A percentile compares a stretch with the other conserved stretches of the same genome.
Conservation (phyloP, 37 sponge, comb jelly and placozoan genomes). For the Geodia barretti region DNA sequence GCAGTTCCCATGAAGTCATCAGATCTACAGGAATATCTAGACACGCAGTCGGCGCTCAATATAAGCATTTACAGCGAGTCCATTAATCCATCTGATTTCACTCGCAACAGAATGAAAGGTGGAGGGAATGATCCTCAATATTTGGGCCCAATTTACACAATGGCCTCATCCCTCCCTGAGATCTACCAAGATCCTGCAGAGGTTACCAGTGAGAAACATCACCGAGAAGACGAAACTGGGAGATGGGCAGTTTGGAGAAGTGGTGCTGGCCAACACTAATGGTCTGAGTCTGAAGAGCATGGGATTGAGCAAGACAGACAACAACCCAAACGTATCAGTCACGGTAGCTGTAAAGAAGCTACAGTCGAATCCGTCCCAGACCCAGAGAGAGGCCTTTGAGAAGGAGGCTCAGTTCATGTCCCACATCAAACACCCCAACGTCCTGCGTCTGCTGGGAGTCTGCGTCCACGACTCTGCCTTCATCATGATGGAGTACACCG, state of each 20-base stretch:
- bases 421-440: slow-evolving; percentile 55
- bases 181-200: neutral
- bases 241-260: slow-evolving; percentile 70
- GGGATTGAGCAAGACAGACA: slow-evolving; percentile 12
- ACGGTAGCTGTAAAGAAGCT: slow-evolving; percentile 70
- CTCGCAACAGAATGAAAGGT: too few species aligned
- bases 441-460: slow-evolving; percentile 56
- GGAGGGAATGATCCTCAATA: slow-evolving; percentile 4
- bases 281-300: slow-evolving; percentile 53
- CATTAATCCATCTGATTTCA: slow-evolving; percentile 23
- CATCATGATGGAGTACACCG: slow-evolving; percentile 86
- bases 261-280: slow-evolving; percentile 48
- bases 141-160: slow-evolving; percentile 31
- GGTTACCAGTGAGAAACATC: slow-evolving; percentile 7
- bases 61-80: slow-evolving; percentile 40
- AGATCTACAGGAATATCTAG: neutral
- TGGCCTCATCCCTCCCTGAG: neutral
- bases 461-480: slow-evolving; percentile 28
- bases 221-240: slow-evolving; percentile 31
- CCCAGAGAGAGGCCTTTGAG: slow-evolving; percentile 32
- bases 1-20: neutral
- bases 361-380: slow-evolving; percentile 41
- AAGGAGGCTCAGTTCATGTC: slow-evolving; percentile 74
- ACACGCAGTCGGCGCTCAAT: neutral
- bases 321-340: slow-evolving; percentile 27